Evolutionary conservation across 2,797 vertebrate species (phyloP).

Genomic region (Hybognathus amarus): DNA sequence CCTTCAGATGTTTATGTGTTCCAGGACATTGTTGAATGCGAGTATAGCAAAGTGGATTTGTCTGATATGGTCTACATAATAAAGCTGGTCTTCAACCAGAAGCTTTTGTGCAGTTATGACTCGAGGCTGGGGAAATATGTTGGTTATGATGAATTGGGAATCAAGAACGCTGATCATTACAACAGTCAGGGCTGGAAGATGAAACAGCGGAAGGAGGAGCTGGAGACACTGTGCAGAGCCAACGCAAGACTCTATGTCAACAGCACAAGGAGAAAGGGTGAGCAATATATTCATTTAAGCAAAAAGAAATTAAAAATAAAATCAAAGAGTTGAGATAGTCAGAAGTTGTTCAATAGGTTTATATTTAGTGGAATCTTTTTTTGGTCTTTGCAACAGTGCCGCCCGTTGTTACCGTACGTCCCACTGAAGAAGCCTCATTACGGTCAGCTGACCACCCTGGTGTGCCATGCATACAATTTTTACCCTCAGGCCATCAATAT

Average conservation of each 20-base stretch:
- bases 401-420: not conserved
- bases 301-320: not conserved
- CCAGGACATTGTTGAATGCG: constrained; percentile 16
- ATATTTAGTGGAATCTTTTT: not conserved
- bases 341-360: not conserved
- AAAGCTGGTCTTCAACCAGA: constrained; percentile 31
- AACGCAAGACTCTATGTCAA: constrained; percentile 13
- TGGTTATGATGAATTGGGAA: not conserved
- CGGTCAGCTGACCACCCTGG: constrained; percentile 23
- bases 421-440: not conserved
- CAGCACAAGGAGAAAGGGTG: not conserved
- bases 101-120: constrained; percentile 18
- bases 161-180: not conserved
- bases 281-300: not conserved
- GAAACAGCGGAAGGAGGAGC: not conserved
- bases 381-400: not conserved
- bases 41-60: constrained; percentile 19
- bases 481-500: constrained; percentile 21
- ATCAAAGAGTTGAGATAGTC: not conserved
- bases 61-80: constrained; percentile 9
- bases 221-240: not conserved
- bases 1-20: constrained; percentile 10
- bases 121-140: not conserved
- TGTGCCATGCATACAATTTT: constrained; percentile 30
- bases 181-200: constrained; percentile 35